Base-by-base conservation (phyloP, 2,797 vertebrate genomes). In the Anguilla anguilla region DNA sequence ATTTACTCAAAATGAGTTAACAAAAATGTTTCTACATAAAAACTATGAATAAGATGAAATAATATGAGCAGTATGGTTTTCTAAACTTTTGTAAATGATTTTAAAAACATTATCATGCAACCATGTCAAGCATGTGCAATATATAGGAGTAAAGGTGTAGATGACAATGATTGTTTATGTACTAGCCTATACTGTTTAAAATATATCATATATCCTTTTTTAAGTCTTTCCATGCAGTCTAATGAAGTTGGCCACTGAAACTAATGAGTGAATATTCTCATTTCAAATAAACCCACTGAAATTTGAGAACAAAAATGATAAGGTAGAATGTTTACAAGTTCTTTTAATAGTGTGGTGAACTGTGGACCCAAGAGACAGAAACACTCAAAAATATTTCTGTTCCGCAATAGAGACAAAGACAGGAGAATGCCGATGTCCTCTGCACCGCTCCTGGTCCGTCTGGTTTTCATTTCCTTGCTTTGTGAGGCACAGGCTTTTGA, bases 401-500 rank as follows among this genome's bases (percentile, higher is more conserved):
- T 86, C 88, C 88, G 87, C 84, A 90, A 89, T 77, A 90, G 91
- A 91, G 84, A 81, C 81, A 90, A 92, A 91, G 84, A 72, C 74
- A 35, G 89, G 84, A 1, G 79, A 88, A 88, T 89, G 82, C 22
- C 79, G 88, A 53, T 86, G 87, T 89, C 90, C 90, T 86, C 88
- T 82, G 85, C 88, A 86, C 83, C 85, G 85, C 89, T 25, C 7
- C 88, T 49, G 53, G 51, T 46, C 64, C 59, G 87, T 90, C 91
- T 92, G 92, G 91, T 89, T 91, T 89, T 89, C 85, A 90, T 92
- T 92, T 90, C 88, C 88, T 7, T 64, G 86, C 86, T 87, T 57
- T 83, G 87, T 83, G 53, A 83, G 86, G 89, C 86, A 69, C 85
- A 83, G 59, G 87, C 86, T 61, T 57, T 87, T 84, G 53, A 85